A percentile compares a stretch with the other conserved stretches of the same genome.
Evolutionary conservation across 2,113 vertebrate genomes (phyloP).

Genomic region (Petrocephalus microphthalmus): DNA sequence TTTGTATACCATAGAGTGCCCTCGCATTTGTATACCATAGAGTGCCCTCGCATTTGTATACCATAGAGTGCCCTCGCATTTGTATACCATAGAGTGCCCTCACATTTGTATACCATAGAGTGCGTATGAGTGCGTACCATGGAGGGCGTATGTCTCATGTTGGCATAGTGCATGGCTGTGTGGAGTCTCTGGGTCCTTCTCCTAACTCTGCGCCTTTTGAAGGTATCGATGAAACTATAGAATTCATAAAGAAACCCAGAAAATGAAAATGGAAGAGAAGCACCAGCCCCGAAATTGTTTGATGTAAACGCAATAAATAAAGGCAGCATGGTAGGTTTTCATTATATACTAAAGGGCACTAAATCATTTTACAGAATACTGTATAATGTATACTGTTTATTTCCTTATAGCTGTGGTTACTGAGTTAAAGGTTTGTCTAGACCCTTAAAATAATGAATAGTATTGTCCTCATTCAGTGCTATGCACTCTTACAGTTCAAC

Average conservation of each 20-base stretch:
- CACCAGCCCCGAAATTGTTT: neutral
- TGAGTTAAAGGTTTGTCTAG: neutral
- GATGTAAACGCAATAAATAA: neutral
- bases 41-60: no score
- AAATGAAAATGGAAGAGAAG: slow-evolving; percentile 5
- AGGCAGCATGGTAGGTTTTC: neutral
- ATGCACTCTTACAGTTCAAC: slow-evolving; percentile 19
- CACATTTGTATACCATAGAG: no score
- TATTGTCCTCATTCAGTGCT: slow-evolving; percentile 18
- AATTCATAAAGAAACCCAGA: neutral
- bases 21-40: no score
- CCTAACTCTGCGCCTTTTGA: slow-evolving; percentile 3
- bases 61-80: no score
- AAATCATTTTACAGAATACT: neutral
- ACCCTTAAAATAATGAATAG: neutral
- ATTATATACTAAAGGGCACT: neutral
- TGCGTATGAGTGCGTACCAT: no score
- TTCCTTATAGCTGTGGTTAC: neutral
- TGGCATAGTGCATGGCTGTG: slow-evolving; percentile 22
- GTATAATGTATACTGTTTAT: neutral
- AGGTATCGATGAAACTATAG: slow-evolving; percentile 8
- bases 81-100: no score
- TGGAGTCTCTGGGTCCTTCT: neutral
- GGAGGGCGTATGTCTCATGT: neutral
- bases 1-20: neutral